A percentile compares a stretch with the other conserved stretches of the same genome.
Conservation (phyloP, 2,113 vertebrate species). For the Macquaria australasica region DNA sequence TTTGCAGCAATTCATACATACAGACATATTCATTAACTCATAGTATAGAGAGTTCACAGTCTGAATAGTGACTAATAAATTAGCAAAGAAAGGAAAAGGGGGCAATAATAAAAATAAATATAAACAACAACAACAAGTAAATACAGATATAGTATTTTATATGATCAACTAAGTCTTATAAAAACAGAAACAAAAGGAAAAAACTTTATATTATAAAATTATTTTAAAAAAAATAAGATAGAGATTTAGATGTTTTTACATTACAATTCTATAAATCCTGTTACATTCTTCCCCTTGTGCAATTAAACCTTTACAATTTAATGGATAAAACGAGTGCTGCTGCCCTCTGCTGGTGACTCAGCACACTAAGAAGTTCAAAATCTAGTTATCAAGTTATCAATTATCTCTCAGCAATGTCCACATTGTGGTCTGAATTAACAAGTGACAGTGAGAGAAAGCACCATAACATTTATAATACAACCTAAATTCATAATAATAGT, state of each 20-base stretch:
- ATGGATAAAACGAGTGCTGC: slow-evolving; percentile 1
- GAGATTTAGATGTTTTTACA: neutral
- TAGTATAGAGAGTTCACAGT: neutral
- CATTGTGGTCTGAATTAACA: neutral
- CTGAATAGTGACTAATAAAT: neutral
- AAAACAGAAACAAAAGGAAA: neutral
- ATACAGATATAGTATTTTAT: neutral
- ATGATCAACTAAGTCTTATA: neutral
- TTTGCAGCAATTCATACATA: neutral
- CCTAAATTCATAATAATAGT: neutral
- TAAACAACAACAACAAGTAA: neutral
- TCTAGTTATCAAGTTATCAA: neutral
- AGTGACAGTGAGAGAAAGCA: neutral
- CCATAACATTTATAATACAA: neutral
- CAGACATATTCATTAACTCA: neutral
- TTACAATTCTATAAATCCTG: neutral
- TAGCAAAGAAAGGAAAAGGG: neutral
- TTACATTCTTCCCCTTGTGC: neutral
- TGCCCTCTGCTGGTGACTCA: slow-evolving; percentile 63
- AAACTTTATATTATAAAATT: too few relatives aligned
- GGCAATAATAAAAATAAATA: neutral
- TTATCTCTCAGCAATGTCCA: neutral
- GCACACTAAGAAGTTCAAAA: slow-evolving; percentile 2
- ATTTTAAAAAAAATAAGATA: neutral
- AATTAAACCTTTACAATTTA: neutral